Conservation (phyloP, 2,888 invertebrate species). For the Loripinus fragilis region DNA sequence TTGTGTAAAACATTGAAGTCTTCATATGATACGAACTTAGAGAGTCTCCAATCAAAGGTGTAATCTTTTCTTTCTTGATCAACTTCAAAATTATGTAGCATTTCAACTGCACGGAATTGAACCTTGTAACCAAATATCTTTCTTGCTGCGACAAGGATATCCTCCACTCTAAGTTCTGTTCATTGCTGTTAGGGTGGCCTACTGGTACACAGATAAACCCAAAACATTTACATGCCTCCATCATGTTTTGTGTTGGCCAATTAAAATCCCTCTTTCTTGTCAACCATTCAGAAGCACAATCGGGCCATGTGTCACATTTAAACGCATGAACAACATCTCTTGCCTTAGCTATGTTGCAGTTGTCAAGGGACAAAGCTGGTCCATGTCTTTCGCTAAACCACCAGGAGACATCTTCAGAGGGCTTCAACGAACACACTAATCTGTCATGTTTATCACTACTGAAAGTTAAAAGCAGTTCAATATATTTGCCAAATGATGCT, state of each 20-base stretch:
- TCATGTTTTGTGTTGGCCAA: not conserved
- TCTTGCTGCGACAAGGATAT: not conserved
- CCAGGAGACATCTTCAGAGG: not conserved
- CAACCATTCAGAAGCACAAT: not conserved
- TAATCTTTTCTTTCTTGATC: not conserved
- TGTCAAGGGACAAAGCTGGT: not conserved
- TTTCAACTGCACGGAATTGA: not conserved
- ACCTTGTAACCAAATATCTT: not conserved
- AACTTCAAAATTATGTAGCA: not conserved
- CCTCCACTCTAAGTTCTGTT: not conserved
- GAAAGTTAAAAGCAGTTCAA: not conserved
- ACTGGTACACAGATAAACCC: not conserved
- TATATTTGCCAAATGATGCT: too few relatives aligned
- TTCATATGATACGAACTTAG: constrained; percentile 1
- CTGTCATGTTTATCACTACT: not conserved
- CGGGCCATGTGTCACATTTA: not conserved
- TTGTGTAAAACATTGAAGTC: not conserved
- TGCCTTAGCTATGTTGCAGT: not conserved
- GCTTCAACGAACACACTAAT: not conserved
- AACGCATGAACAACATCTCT: not conserved
- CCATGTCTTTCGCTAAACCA: not conserved
- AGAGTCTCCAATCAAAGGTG: not conserved
- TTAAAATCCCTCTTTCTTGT: not conserved
- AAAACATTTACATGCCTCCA: not conserved
- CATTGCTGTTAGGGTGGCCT: not conserved